Base-by-base conservation (phyloP, 2,797 vertebrate species). In the Carcharodon carcharias region DNA sequence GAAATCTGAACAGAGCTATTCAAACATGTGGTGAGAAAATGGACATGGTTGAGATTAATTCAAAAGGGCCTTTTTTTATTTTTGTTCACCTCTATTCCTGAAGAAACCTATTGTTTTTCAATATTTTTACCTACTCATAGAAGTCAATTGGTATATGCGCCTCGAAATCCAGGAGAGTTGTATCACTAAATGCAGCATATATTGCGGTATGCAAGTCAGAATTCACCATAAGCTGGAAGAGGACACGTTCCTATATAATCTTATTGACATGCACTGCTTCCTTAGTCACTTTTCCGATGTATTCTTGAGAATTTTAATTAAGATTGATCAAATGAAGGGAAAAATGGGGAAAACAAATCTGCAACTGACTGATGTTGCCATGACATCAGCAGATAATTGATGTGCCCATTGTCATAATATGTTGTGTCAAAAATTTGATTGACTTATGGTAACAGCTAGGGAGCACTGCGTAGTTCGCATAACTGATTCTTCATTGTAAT, bases 371-470 rank as follows among this genome's bases (percentile, higher is more conserved):
- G 40, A 69, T 67, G 63, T 26, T 69, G 65, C 28, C 23, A 45
- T 69, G 54, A 45, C 3, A 40, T 95, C 65, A 69, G 92, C 63
- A 93, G 58, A 1, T 88, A 88, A 61, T 3, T 91, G 88, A 61
- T 18, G 9, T 61, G 28, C 12, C n/a, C 23, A 28, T 40, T 69
- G 21, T 71, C 93, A 61, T 61, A 91, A 91, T 35, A 91, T 35
- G n/a, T 35, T 28, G n/a, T 94, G 92, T 40, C 93, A 71, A 50
- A 94, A 89, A 91, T 67, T 3, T 95, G 65, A 95, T 95, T 95
- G 45, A 8, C 65, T 71, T 28, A 45, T 71, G 65, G 40, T 67
- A 71, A 50, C 65, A 69, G 9, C 65, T 69, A 50, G 14, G 9
- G 40, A 65, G 26, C 65, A 69, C 45, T 61, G 31, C n/a, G 28